These are phyloP conservation scores for Thripadectes ignobilis DNA, from an alignment of 2,797 vertebrate species.

Conservation along the genomic window DNA sequence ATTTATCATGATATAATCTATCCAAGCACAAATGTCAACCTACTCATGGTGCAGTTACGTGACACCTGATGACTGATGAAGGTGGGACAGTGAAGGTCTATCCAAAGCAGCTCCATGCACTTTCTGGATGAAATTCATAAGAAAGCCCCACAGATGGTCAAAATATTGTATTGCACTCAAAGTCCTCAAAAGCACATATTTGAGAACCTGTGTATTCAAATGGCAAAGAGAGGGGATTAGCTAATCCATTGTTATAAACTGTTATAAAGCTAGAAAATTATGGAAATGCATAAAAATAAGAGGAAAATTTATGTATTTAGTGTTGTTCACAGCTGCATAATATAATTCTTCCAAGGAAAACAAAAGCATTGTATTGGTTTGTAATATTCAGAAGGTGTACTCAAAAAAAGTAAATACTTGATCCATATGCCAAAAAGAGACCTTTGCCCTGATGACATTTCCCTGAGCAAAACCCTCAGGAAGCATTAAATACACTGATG, in stretches of 20 bases:
- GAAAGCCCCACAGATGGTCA: background rate
- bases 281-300: background rate
- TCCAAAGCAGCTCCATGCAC: background rate
- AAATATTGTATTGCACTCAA: constrained; percentile 3
- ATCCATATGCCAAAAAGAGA: background rate
- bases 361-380: background rate
- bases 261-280: background rate
- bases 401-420: background rate
- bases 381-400: background rate
- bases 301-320: background rate
- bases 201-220: background rate
- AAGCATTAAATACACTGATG: background rate
- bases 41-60: background rate
- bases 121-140: constrained; percentile 33
- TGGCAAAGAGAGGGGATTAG: background rate
- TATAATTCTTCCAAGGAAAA: background rate
- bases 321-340: background rate
- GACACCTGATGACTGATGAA: background rate
- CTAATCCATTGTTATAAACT: background rate
- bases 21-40: background rate
- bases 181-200: constrained; percentile 24
- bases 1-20: background rate
- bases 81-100: background rate
- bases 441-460: background rate
- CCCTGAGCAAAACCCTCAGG: background rate